phyloP scores from a whole-genome alignment of 2,113 vertebrate species.

The Crotalus viridis region DNA sequence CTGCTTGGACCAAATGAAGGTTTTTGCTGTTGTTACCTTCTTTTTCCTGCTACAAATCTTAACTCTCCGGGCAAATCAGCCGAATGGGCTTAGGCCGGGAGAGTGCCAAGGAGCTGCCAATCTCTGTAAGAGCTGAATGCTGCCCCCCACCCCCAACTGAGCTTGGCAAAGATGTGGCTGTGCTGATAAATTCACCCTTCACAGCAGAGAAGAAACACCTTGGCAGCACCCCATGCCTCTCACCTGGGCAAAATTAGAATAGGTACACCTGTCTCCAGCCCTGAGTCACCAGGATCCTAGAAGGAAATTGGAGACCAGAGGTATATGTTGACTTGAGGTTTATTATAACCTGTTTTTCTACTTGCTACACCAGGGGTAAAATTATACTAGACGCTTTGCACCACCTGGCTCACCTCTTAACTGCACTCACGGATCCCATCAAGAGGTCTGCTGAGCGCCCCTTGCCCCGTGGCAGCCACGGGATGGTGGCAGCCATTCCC shows the following conservation, averaged over 20 bases:
- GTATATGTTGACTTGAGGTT: not conserved
- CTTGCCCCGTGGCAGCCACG: no score
- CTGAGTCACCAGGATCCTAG: not conserved
- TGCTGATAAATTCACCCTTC: not conserved
- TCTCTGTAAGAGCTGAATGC: no score
- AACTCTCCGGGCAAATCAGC: no score
- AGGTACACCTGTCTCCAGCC: not conserved
- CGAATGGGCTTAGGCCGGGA: not conserved
- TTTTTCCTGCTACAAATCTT: not conserved
- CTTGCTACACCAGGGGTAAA: not conserved
- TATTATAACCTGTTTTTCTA: not conserved
- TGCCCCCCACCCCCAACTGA: not conserved
- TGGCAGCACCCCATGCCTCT: not conserved
- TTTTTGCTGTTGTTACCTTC: not conserved
- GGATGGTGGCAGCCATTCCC: no score
- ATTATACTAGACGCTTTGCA: not conserved
- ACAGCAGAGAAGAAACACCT: not conserved
- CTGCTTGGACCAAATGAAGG: not conserved
- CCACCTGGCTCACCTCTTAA: not conserved
- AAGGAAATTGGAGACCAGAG: not conserved
- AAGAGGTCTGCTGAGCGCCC: not conserved
- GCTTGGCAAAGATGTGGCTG: not conserved
- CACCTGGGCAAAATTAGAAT: not conserved
- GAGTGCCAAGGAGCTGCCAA: fast-evolving
- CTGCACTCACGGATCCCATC: not conserved